Conservation (phyloP, 2,888 invertebrate species). For the Agriopis aurantiaria region DNA sequence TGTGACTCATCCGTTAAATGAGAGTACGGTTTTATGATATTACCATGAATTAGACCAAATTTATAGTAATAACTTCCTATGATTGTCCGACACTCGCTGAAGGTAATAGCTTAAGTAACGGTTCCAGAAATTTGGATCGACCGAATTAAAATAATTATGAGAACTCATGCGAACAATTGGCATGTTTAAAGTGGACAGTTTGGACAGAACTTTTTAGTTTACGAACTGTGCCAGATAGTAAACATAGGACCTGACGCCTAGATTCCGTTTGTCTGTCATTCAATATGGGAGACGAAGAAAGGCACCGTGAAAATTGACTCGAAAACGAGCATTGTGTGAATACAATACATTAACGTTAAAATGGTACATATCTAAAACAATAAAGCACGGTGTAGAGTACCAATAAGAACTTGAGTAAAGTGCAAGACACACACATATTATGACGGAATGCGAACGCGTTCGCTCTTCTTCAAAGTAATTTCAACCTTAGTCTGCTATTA, state of each 20-base stretch:
- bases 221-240: conserved; percentile 36
- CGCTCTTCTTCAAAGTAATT: too few relatives aligned
- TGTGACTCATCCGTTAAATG: conserved; percentile 55
- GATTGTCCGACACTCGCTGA: conserved; percentile 59
- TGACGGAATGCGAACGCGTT: too few relatives aligned
- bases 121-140: conserved; percentile 57
- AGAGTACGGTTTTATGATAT: conserved; percentile 54
- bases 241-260: conserved; percentile 45
- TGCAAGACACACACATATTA: background rate
- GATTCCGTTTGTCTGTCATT: conserved; percentile 55
- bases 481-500: too few relatives aligned
- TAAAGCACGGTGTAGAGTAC: conserved; percentile 17
- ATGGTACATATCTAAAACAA: conserved; percentile 45
- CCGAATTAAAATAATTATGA: conserved; percentile 66
- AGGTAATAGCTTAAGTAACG: conserved; percentile 61
- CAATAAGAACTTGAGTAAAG: conserved; percentile 11
- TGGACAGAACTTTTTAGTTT: conserved; percentile 33
- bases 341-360: conserved; percentile 26
- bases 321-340: conserved; percentile 61
- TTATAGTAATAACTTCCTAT: conserved; percentile 66
- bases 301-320: conserved; percentile 70
- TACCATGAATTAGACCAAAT: conserved; percentile 58
- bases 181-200: conserved; percentile 44
- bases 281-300: conserved; percentile 61
- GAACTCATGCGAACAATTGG: conserved; percentile 58